phyloP scores from a whole-genome alignment of 2,113 vertebrate genomes.

The Saguinus imperator region DNA sequence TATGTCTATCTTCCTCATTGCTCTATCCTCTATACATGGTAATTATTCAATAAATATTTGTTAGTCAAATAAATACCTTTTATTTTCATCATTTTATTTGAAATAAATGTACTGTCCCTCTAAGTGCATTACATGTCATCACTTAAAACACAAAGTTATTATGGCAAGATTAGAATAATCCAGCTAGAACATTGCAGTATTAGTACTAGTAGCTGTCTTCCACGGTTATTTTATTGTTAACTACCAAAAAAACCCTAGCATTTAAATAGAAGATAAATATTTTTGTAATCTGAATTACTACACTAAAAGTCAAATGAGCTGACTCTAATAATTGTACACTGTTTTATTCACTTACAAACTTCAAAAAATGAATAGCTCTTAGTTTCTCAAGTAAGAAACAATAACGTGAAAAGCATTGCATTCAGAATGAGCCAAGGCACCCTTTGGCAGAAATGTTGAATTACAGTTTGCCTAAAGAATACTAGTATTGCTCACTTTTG shows the following conservation, averaged over 20 bases:
- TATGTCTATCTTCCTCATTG: neutral
- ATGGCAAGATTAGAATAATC: neutral
- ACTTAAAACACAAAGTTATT: neutral
- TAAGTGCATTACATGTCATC: neutral
- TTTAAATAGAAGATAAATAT: neutral
- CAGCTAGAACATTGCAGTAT: neutral
- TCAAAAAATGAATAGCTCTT: neutral
- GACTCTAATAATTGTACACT: neutral
- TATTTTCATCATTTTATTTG: neutral
- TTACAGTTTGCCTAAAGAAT: neutral
- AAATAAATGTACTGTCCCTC: neutral
- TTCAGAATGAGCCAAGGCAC: neutral
- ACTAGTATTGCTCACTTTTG: neutral
- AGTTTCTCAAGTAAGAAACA: neutral
- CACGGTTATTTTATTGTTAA: neutral
- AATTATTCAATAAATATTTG: neutral
- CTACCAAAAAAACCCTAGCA: neutral
- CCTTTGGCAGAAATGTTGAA: neutral
- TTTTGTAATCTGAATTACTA: neutral
- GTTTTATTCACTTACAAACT: neutral
- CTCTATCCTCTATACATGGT: neutral
- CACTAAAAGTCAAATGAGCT: neutral
- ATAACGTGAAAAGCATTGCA: rapidly evolving
- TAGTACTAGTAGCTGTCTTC: neutral
- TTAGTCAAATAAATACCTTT: neutral